Evolutionary conservation across 2,888 invertebrate genomes (phyloP), one percentile per base, ranked within the genome.

Genomic region (Magallana nippona): DNA sequence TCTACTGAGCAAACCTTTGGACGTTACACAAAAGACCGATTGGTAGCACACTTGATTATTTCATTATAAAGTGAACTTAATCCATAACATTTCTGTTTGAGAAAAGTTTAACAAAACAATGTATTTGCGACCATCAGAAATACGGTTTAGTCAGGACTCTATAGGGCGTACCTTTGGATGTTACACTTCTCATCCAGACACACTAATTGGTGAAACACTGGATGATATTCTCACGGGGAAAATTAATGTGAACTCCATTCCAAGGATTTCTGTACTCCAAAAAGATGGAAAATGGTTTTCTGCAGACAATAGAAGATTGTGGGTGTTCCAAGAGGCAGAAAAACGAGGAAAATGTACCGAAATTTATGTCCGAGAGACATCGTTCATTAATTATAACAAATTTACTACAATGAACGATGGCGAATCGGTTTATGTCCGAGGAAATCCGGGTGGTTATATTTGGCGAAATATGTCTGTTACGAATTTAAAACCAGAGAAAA

Each of bases 311-410:
- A 56, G 82, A 22, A 57, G 84, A 62, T 60, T 84, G 13, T 84
- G 84, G 84, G 82, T 84, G 32, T 84, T 84, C 63, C 55, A 62
- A 32, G 78, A 81, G 62, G 81, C 82, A 32, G 84, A 84, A 32
- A 78, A 82, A 56, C n/a, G 81, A 13, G 84, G 84, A 22, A 63
- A 60, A 11, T 78, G 57, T 13, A 10, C 27, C 17, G 17, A 19
- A 32, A 44, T 78, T 55, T 27, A 22, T n/a, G 81, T 79, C 8
- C 22, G n/a, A 13, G 22, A 55, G 56, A 58, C 27, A 44, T 15
- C 15, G 8, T 82, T 19, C 19, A 63, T 83, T 15, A 22, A 62
- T 63, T 32, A 60, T n/a, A 32, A 22, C 5, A 83, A 79, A 22
- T 83, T 62, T 22, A 83, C 79, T 11, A 83, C 79, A 1, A 22